These are phyloP conservation scores for Diabrotica undecimpunctata DNA, from an alignment of 1,140 invertebrate species.

Conservation along the genomic window DNA sequence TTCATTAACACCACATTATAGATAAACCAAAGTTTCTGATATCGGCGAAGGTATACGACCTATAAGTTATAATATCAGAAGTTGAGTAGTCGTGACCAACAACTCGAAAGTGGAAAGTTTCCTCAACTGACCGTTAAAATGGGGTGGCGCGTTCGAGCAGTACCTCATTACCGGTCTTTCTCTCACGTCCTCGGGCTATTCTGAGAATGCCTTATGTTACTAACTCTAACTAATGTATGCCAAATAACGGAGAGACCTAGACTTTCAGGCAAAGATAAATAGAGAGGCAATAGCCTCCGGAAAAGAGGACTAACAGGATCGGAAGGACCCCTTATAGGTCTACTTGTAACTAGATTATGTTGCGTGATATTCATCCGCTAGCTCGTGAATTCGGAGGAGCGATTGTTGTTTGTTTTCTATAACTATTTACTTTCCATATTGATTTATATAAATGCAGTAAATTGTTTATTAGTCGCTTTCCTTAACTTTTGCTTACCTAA, in stretches of 20 bases:
- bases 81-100: not conserved
- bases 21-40: too few relatives aligned
- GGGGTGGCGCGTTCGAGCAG: not conserved
- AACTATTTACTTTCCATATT: too few relatives aligned
- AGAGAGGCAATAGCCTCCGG: slow-evolving; percentile 34
- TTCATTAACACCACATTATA: too few relatives aligned
- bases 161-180: slow-evolving; percentile 1
- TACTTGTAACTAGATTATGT: slow-evolving; percentile 35
- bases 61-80: not conserved
- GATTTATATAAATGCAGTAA: too few relatives aligned
- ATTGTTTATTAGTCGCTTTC: too few relatives aligned
- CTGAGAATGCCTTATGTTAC: slow-evolving; percentile 13
- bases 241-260: slow-evolving; percentile 7
- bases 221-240: slow-evolving; percentile 19
- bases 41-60: too few relatives aligned
- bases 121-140: not conserved
- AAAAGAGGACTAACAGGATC: slow-evolving; percentile 37
- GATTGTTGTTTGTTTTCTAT: not conserved
- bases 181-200: slow-evolving; percentile 6
- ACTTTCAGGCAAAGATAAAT: slow-evolving; percentile 33
- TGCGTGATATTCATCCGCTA: slow-evolving; percentile 27
- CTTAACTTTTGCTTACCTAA: too few relatives aligned
- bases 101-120: not conserved
- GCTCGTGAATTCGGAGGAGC: not conserved
- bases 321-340: slow-evolving; percentile 28